Evolutionary conservation across 2,888 invertebrate species (phyloP), one percentile per base, ranked within the genome.

Genomic region (Euplexia lucipara): DNA sequence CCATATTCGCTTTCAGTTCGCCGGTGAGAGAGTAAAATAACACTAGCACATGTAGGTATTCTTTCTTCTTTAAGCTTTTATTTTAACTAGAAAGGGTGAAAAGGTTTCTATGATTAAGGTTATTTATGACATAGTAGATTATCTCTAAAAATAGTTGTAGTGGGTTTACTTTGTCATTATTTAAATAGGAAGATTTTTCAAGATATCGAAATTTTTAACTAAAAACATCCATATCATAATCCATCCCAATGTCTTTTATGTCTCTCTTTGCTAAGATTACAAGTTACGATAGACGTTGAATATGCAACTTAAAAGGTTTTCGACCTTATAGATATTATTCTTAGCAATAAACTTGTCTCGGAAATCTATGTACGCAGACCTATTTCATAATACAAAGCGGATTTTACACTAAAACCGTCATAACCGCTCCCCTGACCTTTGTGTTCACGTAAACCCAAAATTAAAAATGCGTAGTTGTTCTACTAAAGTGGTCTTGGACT

Each of bases 391-490:
- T 6, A 56, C 49, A 66, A 63, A 62, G 12, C 45, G n/a, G 44
- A 67, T 67, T 75, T 68, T 6, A 56, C 34, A 59, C 45, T 48
- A 39, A 56, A 73, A 57, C 54, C 16, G 9, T 35, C 59, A 64
- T 59, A n/a, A n/a, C n/a, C n/a, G n/a, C n/a, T n/a, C n/a, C n/a
- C n/a, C n/a, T n/a, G n/a, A n/a, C n/a, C n/a, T n/a, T n/a, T n/a
- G n/a, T n/a, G n/a, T n/a, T n/a, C n/a, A n/a, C n/a, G n/a, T n/a
- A n/a, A n/a, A n/a, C n/a, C n/a, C n/a, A n/a, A n/a, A n/a, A n/a
- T n/a, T n/a, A n/a, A n/a, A n/a, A n/a, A n/a, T n/a, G n/a, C n/a
- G n/a, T n/a, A n/a, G n/a, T n/a, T n/a, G n/a, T n/a, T n/a, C n/a
- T n/a, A n/a, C n/a, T n/a, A n/a, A n/a, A n/a, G n/a, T n/a, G n/a